Evolutionary conservation across 1,140 invertebrate genomes (phyloP), one percentile per base, ranked within the genome.

Genomic region (Microplitis mediator): DNA sequence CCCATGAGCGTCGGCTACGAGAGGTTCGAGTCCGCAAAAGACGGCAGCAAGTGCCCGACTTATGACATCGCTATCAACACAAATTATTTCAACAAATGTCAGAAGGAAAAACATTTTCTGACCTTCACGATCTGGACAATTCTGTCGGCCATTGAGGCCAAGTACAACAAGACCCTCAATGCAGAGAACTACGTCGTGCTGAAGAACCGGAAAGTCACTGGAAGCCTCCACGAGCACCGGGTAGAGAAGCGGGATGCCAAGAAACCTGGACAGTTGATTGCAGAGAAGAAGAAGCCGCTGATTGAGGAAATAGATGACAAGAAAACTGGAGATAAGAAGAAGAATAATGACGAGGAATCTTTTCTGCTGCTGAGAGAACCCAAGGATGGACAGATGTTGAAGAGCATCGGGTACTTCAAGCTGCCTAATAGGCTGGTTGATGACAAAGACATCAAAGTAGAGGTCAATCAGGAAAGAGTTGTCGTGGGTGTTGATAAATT

Each of bases 1-100:
- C 95, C 96, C 2, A 94, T 97, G 93, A 96, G 95, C 81, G 93
- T 97, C 75, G 95, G 95, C 0, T 91, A 93, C 80, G 90, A 92
- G 58, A 92, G 93, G 76, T 87, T 88, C 11, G 95, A 96, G 80
- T 84, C 88, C 31, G 95, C 97, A 83, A 97, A 95, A 85, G 86
- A 75, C 71, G 83, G 82, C 39, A 54, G 23, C 36, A 74, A 75
- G 16, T 78, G 78, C 65, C 36, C 68, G 31, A 84, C 85, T 4
- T 86, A 81, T 62, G 85, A 87, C 61, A 77, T 87, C 35, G 77
- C 80, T n/a, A 79, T 87, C 56, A 87, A 86, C 71, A 80, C 80
- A 61, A 35, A 67, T 8, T 87, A 81, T 56, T 84, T 84, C 75
- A 72, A 86, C 35, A 87, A 86, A 76, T 86, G 84, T 54, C 74